Percentiles rank a stretch among this genome's conserved stretches.
phyloP scores from a whole-genome alignment of 92 coral and sea anemone species.

The Siderastrea radians region DNA sequence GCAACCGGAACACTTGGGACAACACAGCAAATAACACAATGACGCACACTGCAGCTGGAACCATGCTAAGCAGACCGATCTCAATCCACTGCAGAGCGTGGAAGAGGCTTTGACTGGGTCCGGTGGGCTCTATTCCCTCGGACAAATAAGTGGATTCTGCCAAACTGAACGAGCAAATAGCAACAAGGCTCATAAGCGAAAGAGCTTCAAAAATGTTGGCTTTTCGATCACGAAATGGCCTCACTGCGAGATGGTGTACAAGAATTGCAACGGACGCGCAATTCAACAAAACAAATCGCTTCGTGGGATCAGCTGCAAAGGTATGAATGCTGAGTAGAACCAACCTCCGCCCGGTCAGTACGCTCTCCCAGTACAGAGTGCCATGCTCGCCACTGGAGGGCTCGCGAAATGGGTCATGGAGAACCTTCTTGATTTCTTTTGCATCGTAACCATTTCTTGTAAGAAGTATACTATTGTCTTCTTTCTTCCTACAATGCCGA shows the following conservation, averaged over 20 bases:
- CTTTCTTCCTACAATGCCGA: neutral
- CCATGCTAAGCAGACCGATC: neutral
- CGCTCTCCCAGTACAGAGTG: slow-evolving; percentile 67
- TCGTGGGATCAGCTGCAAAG: too few species aligned
- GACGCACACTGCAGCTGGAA: neutral
- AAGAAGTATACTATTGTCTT: too few species aligned
- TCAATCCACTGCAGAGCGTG: too few species aligned
- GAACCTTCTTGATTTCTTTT: slow-evolving; percentile 35
- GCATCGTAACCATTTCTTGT: neutral
- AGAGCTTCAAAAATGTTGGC: slow-evolving; percentile 53
- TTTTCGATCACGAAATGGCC: slow-evolving; percentile 26
- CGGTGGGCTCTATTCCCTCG: slow-evolving; percentile 37
- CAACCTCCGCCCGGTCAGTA: slow-evolving; percentile 58
- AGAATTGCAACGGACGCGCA: neutral
- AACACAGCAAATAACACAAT: neutral
- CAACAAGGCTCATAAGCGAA: slow-evolving; percentile 25
- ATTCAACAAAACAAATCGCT: slow-evolving; percentile 14
- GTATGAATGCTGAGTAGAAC: slow-evolving; percentile 38
- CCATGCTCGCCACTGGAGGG: slow-evolving; percentile 21
- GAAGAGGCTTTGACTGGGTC: slow-evolving; percentile 17
- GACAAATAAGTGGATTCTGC: slow-evolving; percentile 48
- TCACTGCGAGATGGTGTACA: slow-evolving; percentile 37
- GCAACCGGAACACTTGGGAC: neutral
- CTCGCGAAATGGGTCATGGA: slow-evolving; percentile 56
- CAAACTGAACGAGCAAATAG: neutral